Conservation (phyloP, 2,113 vertebrate genomes). For the Prunella himalayana region DNA sequence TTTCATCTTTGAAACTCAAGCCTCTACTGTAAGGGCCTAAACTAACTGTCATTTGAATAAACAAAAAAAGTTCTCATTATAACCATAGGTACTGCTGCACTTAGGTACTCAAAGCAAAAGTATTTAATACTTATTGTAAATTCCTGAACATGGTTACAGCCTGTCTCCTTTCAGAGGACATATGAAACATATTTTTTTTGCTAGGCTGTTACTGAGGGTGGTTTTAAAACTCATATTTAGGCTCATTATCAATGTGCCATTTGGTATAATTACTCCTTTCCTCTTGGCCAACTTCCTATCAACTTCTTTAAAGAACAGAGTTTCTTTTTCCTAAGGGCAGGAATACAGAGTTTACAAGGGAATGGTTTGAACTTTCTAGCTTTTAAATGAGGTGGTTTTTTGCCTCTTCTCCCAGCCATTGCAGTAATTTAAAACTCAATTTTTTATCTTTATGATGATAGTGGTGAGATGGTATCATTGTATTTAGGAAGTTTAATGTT, state of each 20-base stretch:
- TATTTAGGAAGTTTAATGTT: not conserved
- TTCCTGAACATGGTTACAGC: not conserved
- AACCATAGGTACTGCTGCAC: not conserved
- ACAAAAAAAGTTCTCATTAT: not conserved
- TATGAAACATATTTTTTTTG: not conserved
- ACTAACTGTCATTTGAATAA: not conserved
- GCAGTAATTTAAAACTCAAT: not conserved
- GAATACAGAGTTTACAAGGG: not conserved
- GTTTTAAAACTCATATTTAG: not conserved
- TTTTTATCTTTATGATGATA: not conserved
- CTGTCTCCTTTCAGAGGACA: not conserved
- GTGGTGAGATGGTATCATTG: not conserved
- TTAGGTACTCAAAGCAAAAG: not conserved
- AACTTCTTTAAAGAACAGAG: conserved; percentile 25
- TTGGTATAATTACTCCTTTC: conserved; percentile 49
- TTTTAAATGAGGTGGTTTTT: not conserved
- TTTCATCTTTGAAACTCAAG: not conserved
- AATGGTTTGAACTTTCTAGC: not conserved
- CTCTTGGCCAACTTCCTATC: conserved; percentile 24
- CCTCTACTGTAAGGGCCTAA: not conserved
- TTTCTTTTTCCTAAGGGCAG: conserved; percentile 36
- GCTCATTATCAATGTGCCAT: not conserved
- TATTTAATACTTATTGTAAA: not conserved
- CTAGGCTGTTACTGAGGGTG: not conserved
- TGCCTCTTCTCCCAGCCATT: not conserved